phyloP scores from a whole-genome alignment of 1,140 invertebrate species.

The Papilio polytes region DNA sequence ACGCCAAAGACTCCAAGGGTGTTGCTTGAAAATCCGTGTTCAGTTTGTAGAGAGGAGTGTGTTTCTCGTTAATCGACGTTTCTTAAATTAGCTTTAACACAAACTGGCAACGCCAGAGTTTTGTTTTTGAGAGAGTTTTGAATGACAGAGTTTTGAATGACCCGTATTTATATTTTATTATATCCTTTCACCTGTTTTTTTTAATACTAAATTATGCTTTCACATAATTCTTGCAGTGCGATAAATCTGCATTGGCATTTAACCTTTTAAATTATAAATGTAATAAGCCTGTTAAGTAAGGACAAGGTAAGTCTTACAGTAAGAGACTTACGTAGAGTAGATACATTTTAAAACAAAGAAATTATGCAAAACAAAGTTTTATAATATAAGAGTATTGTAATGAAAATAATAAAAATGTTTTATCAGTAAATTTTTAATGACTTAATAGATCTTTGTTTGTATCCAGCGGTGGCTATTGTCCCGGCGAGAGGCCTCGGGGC shows the following conservation, averaged over 20 bases:
- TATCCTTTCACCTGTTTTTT: constrained; percentile 21
- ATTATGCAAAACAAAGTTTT: background rate
- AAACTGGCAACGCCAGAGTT: background rate
- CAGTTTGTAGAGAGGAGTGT: background rate
- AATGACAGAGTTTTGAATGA: too few species aligned
- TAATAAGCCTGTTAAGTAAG: background rate
- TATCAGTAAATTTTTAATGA: constrained; percentile 6
- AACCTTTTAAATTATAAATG: background rate
- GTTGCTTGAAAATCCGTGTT: background rate
- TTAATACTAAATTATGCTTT: background rate
- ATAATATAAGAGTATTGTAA: background rate
- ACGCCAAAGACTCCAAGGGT: too few species aligned
- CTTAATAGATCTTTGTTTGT: constrained; percentile 17
- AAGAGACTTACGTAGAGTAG: background rate
- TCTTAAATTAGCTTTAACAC: background rate
- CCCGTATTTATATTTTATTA: background rate
- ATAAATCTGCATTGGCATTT: background rate
- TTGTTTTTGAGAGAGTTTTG: background rate
- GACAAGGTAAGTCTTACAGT: background rate
- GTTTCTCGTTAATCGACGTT: background rate
- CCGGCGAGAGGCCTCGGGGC: background rate
- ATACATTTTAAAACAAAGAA: background rate
- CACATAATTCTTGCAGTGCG: background rate
- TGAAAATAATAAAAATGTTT: background rate
- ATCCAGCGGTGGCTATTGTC: background rate